Percentiles rank a stretch among this genome's conserved stretches.
Conservation (phyloP, 2,797 vertebrate genomes). For the Sphenopsis melanotis region DNA sequence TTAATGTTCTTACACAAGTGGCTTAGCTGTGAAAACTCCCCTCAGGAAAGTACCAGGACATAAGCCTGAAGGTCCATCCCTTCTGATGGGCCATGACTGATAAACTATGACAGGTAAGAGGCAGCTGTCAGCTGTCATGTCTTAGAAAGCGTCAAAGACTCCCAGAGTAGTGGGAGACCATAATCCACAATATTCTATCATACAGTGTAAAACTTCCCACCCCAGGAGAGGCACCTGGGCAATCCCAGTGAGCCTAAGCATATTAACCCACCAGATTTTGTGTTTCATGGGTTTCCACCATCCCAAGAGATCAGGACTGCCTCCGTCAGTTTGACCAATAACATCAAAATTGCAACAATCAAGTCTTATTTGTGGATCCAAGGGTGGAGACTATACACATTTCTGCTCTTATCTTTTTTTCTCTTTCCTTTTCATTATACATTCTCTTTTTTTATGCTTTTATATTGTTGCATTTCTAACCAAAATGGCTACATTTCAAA, state of each 20-base stretch:
- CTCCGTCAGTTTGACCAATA: rapidly evolving
- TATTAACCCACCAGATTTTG: background rate
- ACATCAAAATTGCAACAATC: background rate
- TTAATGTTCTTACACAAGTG: background rate
- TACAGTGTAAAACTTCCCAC: background rate
- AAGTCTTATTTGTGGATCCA: background rate
- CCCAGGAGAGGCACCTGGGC: background rate
- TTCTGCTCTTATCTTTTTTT: background rate
- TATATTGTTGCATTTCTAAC: background rate
- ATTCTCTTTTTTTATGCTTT: background rate
- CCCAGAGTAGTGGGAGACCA: background rate
- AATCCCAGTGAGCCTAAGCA: background rate
- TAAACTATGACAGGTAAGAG: rapidly evolving
- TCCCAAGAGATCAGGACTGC: background rate
- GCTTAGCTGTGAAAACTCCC: background rate
- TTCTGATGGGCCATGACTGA: background rate
- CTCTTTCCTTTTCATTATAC: background rate
- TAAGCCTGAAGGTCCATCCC: background rate
- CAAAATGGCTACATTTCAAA: background rate
- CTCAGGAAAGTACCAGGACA: background rate
- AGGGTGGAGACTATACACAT: background rate
- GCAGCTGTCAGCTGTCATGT: background rate
- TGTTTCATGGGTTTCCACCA: background rate
- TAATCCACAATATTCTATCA: too few species aligned
- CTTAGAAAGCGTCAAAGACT: background rate